Conservation (phyloP, 35 echinoderm and acorn worm genomes). For the Ophioderma brevispina region DNA sequence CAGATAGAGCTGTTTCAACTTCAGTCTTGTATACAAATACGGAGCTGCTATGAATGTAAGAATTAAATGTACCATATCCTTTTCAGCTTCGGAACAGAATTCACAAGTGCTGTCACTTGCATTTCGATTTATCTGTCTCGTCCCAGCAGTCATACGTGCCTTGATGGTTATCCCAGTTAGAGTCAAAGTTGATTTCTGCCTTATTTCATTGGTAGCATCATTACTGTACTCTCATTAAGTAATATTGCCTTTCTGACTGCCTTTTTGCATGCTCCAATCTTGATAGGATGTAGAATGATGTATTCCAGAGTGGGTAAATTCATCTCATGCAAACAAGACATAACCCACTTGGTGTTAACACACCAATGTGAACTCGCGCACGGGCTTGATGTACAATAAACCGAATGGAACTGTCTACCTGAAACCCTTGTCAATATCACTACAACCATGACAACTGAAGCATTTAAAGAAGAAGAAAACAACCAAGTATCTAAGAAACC, state of each 20-base stretch:
- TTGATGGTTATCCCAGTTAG: neutral
- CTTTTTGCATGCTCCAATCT: neutral
- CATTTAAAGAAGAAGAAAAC: too few species aligned
- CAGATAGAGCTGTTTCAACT: neutral
- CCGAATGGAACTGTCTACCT: too few species aligned
- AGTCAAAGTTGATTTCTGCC: neutral
- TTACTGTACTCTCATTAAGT: neutral
- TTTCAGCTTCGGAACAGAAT: neutral
- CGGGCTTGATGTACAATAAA: too few species aligned
- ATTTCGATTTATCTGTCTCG: neutral
- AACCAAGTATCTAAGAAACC: too few species aligned
- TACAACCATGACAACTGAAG: too few species aligned
- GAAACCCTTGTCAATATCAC: too few species aligned
- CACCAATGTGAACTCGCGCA: too few species aligned
- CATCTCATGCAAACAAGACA: neutral
- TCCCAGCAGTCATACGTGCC: neutral
- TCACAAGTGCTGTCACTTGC: neutral
- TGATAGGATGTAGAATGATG: neutral
- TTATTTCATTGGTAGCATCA: neutral
- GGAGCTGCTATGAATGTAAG: neutral
- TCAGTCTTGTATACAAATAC: neutral
- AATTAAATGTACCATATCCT: neutral
- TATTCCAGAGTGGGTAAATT: neutral
- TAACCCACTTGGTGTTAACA: too few species aligned
- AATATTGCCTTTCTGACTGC: neutral